Evolutionary conservation across 2,113 vertebrate species (phyloP).

Genomic region (Pimephales promelas): DNA sequence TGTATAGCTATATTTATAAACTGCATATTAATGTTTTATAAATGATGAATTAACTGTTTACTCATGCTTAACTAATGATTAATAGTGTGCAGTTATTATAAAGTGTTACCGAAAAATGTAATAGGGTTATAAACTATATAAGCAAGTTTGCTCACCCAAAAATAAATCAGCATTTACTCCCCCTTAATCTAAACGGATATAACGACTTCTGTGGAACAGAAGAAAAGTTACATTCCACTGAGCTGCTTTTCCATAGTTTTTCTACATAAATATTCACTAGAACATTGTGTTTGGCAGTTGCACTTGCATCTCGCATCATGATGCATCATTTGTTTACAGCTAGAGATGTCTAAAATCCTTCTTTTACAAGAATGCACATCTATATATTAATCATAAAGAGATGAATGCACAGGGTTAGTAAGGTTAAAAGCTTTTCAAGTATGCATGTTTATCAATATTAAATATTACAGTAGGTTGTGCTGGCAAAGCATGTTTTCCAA

Average conservation of each 20-base stretch:
- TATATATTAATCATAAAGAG: constrained; percentile 22
- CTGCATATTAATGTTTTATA: too few relatives aligned
- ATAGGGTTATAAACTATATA: constrained; percentile 1
- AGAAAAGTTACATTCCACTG: not conserved
- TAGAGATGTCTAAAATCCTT: not conserved
- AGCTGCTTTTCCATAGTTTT: not conserved
- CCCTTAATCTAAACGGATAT: not conserved
- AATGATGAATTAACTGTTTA: too few relatives aligned
- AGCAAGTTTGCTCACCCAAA: constrained; percentile 8
- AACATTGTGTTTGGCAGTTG: not conserved
- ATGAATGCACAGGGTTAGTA: constrained; percentile 49
- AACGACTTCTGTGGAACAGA: not conserved
- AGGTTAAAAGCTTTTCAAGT: constrained; percentile 56
- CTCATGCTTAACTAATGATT: too few relatives aligned
- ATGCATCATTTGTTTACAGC: not conserved
- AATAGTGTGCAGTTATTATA: too few relatives aligned
- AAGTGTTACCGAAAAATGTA: not conserved
- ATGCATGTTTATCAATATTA: constrained; percentile 65
- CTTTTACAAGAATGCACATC: not conserved
- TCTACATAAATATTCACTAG: not conserved
- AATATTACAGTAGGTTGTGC: constrained; percentile 62
- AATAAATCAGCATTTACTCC: constrained; percentile 11
- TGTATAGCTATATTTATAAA: too few relatives aligned
- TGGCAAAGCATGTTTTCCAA: constrained; percentile 55
- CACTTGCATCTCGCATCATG: not conserved